These are phyloP conservation scores for Dasysyrphus tricinctus DNA, from an alignment of 2,888 invertebrate species.

Conservation along the genomic window DNA sequence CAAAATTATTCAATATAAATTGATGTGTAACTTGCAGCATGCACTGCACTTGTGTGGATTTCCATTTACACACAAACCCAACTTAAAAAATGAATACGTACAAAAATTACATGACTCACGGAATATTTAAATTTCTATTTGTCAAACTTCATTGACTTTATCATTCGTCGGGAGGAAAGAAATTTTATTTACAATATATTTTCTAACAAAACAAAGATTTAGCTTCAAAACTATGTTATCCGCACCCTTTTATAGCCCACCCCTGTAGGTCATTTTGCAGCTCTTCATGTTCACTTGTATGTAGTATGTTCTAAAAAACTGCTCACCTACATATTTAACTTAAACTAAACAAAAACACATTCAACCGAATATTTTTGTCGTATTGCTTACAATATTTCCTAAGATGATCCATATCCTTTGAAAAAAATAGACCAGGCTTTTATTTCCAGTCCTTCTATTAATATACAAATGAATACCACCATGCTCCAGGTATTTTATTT, in stretches of 20 bases:
- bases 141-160: no score
- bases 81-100: no score
- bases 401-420: conserved; percentile 23
- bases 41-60: no score
- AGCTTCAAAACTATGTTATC: neutral
- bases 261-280: neutral
- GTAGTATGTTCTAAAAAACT: neutral
- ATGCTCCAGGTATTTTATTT: conserved; percentile 23
- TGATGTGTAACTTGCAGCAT: no score
- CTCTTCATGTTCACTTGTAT: conserved; percentile 1
- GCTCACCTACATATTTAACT: conserved; percentile 16
- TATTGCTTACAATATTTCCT: conserved; percentile 21
- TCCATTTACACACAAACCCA: no score
- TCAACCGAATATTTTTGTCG: neutral
- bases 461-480: conserved; percentile 22
- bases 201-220: neutral
- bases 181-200: no score
- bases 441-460: conserved; percentile 13
- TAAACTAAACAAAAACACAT: neutral
- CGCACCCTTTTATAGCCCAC: neutral
- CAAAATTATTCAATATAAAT: no score
- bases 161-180: no score
- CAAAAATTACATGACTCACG: no score
- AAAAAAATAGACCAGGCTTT: conserved; percentile 12
- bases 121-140: no score